Percentiles rank a stretch among this genome's conserved stretches.
Conservation (phyloP, 1,140 invertebrate species). For the Heliconius hewitsoni region DNA sequence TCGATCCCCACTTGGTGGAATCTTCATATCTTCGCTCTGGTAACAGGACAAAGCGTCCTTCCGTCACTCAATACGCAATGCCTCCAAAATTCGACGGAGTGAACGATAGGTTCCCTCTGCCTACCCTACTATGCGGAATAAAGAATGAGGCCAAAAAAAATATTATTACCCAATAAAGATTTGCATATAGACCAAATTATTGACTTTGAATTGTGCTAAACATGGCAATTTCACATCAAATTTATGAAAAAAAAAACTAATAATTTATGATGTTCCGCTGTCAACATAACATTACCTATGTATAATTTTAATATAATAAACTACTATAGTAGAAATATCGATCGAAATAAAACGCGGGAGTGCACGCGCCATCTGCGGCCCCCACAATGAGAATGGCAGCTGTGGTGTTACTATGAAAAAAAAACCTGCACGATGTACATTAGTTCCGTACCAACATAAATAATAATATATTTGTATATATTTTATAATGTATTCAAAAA, state of each 20-base stretch:
- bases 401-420: constrained; percentile 45
- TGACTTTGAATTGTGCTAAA: background rate
- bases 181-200: background rate
- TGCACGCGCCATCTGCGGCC: constrained; percentile 71
- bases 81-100: too few species aligned
- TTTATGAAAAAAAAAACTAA: background rate
- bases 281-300: background rate
- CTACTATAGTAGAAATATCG: constrained; percentile 43
- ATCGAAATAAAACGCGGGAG: constrained; percentile 54
- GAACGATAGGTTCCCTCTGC: too few species aligned
- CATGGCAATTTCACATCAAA: background rate
- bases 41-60: too few species aligned
- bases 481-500: background rate
- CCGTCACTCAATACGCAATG: too few species aligned
- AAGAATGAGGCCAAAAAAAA: too few species aligned
- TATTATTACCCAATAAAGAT: too few species aligned
- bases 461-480: background rate
- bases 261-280: background rate
- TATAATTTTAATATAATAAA: constrained; percentile 12
- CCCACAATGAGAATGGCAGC: constrained; percentile 72
- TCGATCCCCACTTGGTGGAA: too few species aligned
- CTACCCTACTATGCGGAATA: too few species aligned
- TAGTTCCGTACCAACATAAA: constrained; percentile 13
- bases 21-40: too few species aligned
- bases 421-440: constrained; percentile 2